phyloP scores from a whole-genome alignment of 2,888 invertebrate species.

The Orthosia gracilis region DNA sequence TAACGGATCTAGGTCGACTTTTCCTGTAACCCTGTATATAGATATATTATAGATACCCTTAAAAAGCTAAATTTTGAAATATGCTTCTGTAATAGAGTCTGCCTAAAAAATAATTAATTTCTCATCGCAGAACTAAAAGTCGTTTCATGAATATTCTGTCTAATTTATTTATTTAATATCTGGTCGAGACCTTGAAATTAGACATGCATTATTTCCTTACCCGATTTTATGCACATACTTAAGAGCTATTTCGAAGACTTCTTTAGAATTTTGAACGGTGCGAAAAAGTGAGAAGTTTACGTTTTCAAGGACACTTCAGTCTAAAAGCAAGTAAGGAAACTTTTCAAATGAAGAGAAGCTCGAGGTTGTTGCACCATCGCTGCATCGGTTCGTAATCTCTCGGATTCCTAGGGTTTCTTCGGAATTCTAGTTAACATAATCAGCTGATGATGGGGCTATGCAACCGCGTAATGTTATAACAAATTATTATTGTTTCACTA shows the following conservation, averaged over 20 bases:
- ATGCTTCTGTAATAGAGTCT: not conserved
- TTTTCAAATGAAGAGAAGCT: slow-evolving; percentile 29
- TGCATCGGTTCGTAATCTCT: slow-evolving; percentile 37
- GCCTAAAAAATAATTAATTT: slow-evolving; percentile 19
- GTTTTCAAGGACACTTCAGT: slow-evolving; percentile 57
- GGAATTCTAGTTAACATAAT: slow-evolving; percentile 64
- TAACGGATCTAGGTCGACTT: too few species aligned
- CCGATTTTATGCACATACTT: not conserved
- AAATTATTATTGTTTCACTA: slow-evolving; percentile 83
- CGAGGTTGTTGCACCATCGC: slow-evolving; percentile 45
- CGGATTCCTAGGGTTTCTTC: slow-evolving; percentile 39
- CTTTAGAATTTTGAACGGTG: slow-evolving; percentile 40
- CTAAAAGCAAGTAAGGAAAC: slow-evolving; percentile 19
- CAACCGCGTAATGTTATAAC: slow-evolving; percentile 71
- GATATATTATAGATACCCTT: too few species aligned
- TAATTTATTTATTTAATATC: slow-evolving; percentile 31
- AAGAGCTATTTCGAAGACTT: slow-evolving; percentile 24
- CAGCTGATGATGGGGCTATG: slow-evolving; percentile 70
- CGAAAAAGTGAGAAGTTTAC: slow-evolving; percentile 38
- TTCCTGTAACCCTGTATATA: too few species aligned
- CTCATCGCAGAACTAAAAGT: not conserved
- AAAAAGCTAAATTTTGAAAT: not conserved
- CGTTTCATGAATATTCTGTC: slow-evolving; percentile 25
- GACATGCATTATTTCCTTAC: slow-evolving; percentile 44
- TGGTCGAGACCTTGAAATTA: slow-evolving; percentile 46